Base-by-base conservation (phyloP, 2,113 vertebrate genomes). In the Saccopteryx leptura region DNA sequence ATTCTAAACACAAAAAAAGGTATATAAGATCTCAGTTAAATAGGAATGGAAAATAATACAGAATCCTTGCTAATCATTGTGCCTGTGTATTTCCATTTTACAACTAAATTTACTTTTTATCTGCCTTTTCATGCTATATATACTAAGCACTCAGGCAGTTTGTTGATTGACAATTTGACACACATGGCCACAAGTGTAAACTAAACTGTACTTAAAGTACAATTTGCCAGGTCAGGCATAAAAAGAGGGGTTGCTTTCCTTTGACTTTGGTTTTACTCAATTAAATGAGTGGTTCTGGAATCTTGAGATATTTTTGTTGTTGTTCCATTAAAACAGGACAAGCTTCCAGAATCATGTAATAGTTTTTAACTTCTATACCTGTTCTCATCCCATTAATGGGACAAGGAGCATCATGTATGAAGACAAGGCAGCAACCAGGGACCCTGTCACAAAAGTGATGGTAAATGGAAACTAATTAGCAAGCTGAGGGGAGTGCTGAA, bases 1-100 rank as follows among this genome's bases (percentile, higher is more conserved):
- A 72, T 91, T 95, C 93, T 97, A 96, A 94, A 96, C 58, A 96
- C 48, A 93, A 87, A 90, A 86, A 87, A 90, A 91, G 69, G 89
- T 50, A 96, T 1, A 68, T 7, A 78, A 24, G n/a, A 65, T 56
- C 92, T 96, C 82, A 83, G 93, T 96, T 96, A 91, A 74, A 75
- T 8, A 63, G 39, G 46, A 80, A 31, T 4, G 61, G 50, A 26
- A 4, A 39, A 61, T 31, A 79, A 65, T 24, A 63, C 9, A 76
- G 72, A 95, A 65, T 24, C 39, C 28, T 63, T 18, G 13, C 56
- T 86, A 61, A 50, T 75, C 48, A 90, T 69, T 65, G 31, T 17
- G 54, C 10, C 9, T 54, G 19, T 21, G 2, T 14, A 74, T 58
- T 72, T 79, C 39, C 4, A 33, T 88, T 94, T 63, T 71, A 92